Conservation (phyloP, 2,113 vertebrate genomes). For the Eulacestoma nigropectus region DNA sequence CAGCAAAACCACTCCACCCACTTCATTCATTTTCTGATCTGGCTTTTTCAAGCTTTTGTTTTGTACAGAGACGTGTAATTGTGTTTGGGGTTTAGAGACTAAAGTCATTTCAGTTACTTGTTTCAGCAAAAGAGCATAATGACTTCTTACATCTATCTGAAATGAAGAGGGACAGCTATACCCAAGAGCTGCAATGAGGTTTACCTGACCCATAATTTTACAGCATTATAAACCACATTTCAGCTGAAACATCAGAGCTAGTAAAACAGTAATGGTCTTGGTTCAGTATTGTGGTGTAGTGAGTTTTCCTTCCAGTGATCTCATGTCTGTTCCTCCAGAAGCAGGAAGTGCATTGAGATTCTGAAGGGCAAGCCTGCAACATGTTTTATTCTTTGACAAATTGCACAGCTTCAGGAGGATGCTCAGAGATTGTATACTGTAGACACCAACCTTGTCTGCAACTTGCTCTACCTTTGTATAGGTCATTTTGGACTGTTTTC, state of each 20-base stretch:
- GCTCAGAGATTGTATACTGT: background rate
- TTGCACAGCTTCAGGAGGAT: background rate
- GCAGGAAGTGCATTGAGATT: background rate
- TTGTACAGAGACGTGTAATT: constrained; percentile 3
- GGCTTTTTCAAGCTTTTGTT: constrained; percentile 4
- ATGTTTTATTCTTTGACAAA: background rate
- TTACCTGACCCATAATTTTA: constrained; percentile 39
- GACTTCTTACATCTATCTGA: constrained; percentile 4
- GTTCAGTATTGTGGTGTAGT: background rate
- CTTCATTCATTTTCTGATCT: background rate
- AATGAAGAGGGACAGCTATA: constrained; percentile 47
- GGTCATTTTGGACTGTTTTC: background rate
- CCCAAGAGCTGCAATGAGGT: background rate
- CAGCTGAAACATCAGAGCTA: background rate
- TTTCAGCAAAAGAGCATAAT: constrained; percentile 21
- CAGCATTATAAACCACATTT: background rate
- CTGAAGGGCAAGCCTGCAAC: background rate
- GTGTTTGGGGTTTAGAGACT: constrained; percentile 48
- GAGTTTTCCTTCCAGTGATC: background rate
- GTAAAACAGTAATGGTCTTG: background rate
- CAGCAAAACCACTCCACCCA: background rate
- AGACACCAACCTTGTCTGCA: background rate
- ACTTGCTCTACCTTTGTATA: background rate
- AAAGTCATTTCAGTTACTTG: background rate
- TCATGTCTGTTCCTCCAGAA: background rate